These are phyloP conservation scores for Leptogaster cylindrica DNA, from an alignment of 2,888 invertebrate genomes.

Conservation along the genomic window DNA sequence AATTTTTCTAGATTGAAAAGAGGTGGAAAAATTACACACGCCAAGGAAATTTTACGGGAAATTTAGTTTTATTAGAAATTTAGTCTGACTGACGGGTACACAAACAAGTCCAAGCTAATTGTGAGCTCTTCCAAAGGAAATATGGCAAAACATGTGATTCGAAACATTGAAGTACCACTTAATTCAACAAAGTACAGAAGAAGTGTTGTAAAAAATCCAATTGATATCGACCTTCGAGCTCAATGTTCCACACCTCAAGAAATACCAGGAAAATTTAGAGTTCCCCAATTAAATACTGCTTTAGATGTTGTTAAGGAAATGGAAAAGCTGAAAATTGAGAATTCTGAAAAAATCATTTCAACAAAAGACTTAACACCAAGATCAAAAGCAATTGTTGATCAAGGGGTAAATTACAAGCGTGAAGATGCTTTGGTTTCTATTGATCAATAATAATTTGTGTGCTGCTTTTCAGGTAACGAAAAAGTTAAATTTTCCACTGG, in stretches of 20 bases:
- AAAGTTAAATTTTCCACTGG: conserved; percentile 54
- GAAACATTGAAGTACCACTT: conserved; percentile 43
- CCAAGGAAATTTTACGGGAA: too few relatives aligned
- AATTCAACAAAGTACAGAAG: not conserved
- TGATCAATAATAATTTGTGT: not conserved
- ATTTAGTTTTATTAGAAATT: too few relatives aligned
- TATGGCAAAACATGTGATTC: conserved; percentile 29
- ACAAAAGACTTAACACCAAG: conserved; percentile 50
- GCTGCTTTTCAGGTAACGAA: conserved; percentile 53
- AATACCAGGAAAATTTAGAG: conserved; percentile 45
- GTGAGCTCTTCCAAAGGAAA: conserved; percentile 38
- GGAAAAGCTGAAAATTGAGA: conserved; percentile 44
- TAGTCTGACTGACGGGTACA: too few relatives aligned
- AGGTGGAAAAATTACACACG: too few relatives aligned
- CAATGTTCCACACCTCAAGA: not conserved
- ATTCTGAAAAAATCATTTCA: conserved; percentile 22
- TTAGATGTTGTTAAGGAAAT: conserved; percentile 50
- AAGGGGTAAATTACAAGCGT: conserved; percentile 50
- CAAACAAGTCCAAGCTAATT: too few relatives aligned
- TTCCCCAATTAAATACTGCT: conserved; percentile 52
- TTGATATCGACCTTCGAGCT: not conserved
- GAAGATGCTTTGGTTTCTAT: not conserved
- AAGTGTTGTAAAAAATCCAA: not conserved
- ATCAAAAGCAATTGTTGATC: conserved; percentile 51
- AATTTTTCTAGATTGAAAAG: too few relatives aligned